Base-by-base conservation (phyloP, 2,888 invertebrate genomes). In the Drosophila anceps region DNA sequence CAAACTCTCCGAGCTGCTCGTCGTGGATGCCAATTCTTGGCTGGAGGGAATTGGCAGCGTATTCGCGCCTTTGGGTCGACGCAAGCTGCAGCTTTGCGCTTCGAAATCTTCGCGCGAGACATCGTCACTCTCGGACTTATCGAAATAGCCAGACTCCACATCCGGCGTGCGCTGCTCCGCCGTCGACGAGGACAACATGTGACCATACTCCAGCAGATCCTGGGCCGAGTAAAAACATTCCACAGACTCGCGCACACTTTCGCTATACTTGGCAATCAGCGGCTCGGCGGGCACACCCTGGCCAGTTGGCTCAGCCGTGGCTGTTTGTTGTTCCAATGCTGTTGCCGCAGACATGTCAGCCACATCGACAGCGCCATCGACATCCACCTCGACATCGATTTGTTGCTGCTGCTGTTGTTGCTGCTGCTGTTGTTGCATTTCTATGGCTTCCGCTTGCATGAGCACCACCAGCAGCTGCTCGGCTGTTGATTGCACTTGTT, bases 91-190 rank as follows among this genome's bases (percentile, higher is more conserved):
- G 13, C 66, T 39, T 9, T 79, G 68, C 4, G 79, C 76, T 9
- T 88, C 90, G 55, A 79, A 81, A 24, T 91, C 91, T 18, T 91
- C 91, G n/a, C 88, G 84, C 0, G 91, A 91, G 24, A 81, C 75
- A 65, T 91, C 91, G 50, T 91, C 91, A 33, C 90, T 90, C 63
- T 91, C 91, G 43, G 91, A 91, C 41, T 89, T 90, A 44, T 91
- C 91, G 61, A 91, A 91, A 51, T 90, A 91, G 1, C 91, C 91
- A 0, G 91, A 91, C 55, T 91, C 91, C 7, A 91, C 84, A 35
- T 91, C 91, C 2, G 91, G 89, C 2, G 90, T 91, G 55, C 85
- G 88, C 15, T 84, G 86, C 31, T 84, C 84, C 12, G 77, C 79
- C 9, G 81, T 70, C 0, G 79, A 79, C 0, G 79, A 79, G 3